Evolutionary conservation across 2,888 invertebrate genomes (phyloP), one percentile per base, ranked within the genome.

Genomic region (Calameuta idolon): DNA sequence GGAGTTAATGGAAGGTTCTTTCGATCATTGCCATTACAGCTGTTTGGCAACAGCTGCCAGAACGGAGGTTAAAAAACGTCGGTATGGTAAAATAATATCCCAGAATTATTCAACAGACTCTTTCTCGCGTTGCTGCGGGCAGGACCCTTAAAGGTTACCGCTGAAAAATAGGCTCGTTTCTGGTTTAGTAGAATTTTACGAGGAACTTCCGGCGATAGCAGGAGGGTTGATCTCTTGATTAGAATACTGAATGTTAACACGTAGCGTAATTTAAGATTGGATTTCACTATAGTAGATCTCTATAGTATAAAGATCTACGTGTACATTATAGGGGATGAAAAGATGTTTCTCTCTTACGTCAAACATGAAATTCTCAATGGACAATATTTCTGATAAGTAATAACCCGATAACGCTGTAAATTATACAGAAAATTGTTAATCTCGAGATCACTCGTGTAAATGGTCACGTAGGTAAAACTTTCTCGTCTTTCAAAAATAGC

Each of bases 1-100:
- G 55, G 23, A 55, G 55, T 55, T 55, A 55, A 55, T 55, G 55
- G 55, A 9, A 31, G 71, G 71, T 71, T 34, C 71, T 55, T 71
- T 71, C 71, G 33, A 71, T 71, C 33, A 71, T 71, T 71, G 71
- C 71, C 71, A 71, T 71, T 71, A 71, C 71, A 31, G 71, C 31
- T 71, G 31, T 34, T 34, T 34, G 71, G 71, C 31, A 71, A 71
- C 71, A 71, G 71, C 71, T 71, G 71, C 71, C 9, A 71, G 71
- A 71, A 34, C 31, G 33, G 71, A 71, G 71, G 31, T 71, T 71
- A 71, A 71, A 34, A 31, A 34, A 23, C 55, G 55, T 31, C 31
- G 12, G 71, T 34, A 71, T 33, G 71, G 31, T 34, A 34, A 34
- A 71, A 31, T 71, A 71, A 71, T 71, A 71, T 71, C 71, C 71